Base-by-base conservation (phyloP, 2,888 invertebrate genomes). In the Hetaerina titia region DNA sequence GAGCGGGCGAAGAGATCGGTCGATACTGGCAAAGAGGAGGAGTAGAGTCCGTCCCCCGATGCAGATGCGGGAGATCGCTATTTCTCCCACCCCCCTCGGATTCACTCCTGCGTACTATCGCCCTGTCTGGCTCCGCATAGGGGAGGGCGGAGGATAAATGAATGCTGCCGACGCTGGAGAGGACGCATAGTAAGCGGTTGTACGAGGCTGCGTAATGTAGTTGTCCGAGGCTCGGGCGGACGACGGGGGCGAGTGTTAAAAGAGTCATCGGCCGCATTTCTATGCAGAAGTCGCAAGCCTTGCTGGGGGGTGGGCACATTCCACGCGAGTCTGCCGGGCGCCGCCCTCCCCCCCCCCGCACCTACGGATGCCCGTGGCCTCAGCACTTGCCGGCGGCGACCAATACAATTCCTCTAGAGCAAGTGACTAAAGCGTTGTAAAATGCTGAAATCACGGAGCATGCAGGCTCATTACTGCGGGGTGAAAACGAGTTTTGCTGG, bases 241-340 rank as follows among this genome's bases (percentile, higher is more conserved):
- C 25, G 9, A n/a, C 69, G 31, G n/a, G 11, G 25, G 2, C 7
- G 31, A 31, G 81, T 5, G 13, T 45, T 45, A 45, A 15, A 13
- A n/a, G 81, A 81, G 81, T 81, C 81, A 81, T 81, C 81, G 81
- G 81, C 81, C 81, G 25, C 31, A n/a, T 81, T 81, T 31, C 81
- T 31, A 81, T 81, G 81, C 81, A 11, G 31, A 15, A 13, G 74
- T 25, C 60, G 60, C 25, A 25, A 81, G 31, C n/a, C 69, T 22
- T 9, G n/a, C 69, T 45, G 69, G 17, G 69, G 69, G 22, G 17
- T 22, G 69, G 19, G 19, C 69, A 22, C 69, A 17, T 22, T 69
- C 22, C 69, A 22, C 45, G 45, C 45, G 45, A 45, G 45, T 45
- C 45, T 45, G 45, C 45, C 45, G 45, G 45, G 45, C 45, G 45